Conservation (phyloP, 2,888 invertebrate genomes). For the Agrilus cyanescens region DNA sequence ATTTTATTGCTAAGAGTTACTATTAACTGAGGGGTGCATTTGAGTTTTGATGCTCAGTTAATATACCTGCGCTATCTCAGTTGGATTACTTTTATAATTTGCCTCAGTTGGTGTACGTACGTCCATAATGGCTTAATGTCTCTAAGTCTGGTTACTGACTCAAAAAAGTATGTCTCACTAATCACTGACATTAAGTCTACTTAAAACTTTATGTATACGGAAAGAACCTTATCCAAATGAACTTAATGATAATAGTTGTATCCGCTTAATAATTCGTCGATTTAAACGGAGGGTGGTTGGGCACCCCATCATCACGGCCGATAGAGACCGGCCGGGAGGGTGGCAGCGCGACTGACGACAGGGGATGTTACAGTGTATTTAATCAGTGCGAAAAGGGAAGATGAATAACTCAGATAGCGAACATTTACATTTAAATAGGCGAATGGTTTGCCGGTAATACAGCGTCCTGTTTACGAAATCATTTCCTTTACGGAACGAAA, state of each 20-base stretch:
- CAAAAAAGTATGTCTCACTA: no score
- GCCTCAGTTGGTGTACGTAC: no score
- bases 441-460: constrained; percentile 28
- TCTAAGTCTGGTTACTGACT: no score
- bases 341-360: constrained; percentile 20
- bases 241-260: constrained; percentile 33
- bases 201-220: no score
- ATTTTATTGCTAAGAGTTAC: no score
- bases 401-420: constrained; percentile 21
- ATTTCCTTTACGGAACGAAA: constrained; percentile 15
- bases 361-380: constrained; percentile 28
- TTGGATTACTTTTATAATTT: no score
- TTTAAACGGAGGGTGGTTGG: constrained; percentile 23
- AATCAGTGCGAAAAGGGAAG: constrained; percentile 21
- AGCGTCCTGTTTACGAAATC: constrained; percentile 25
- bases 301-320: background rate
- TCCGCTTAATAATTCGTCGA: constrained; percentile 27
- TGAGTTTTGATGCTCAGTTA: no score
- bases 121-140: no score
- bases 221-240: constrained; percentile 20
- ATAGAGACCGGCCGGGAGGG: constrained; percentile 12
- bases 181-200: no score
- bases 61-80: no score
- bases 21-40: no score
- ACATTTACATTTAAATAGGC: constrained; percentile 34